These are phyloP conservation scores for Thunnus albacares DNA, from an alignment of 2,797 vertebrate species.

Conservation along the genomic window DNA sequence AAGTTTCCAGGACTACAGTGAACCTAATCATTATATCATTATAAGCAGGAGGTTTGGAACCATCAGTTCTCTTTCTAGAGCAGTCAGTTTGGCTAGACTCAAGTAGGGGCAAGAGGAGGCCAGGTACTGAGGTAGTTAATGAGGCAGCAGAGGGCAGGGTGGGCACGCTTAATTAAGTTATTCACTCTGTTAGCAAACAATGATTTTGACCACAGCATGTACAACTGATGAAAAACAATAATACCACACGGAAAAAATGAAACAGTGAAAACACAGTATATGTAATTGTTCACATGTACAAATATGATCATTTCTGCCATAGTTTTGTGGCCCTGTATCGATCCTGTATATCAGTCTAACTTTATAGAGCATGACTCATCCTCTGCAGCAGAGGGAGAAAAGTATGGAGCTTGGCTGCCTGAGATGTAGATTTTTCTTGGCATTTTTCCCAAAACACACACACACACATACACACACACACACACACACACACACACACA, in stretches of 20 bases:
- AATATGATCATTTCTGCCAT: constrained; percentile 4
- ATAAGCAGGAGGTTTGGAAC: neutral
- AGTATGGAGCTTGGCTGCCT: constrained; percentile 79
- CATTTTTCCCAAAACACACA: constrained; percentile 75
- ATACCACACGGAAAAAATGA: neutral
- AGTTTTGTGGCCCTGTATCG: constrained; percentile 28
- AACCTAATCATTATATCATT: neutral
- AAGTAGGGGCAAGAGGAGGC: neutral
- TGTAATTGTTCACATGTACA: neutral
- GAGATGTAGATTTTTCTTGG: constrained; percentile 84
- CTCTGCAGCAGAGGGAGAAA: constrained; percentile 80
- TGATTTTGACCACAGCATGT: neutral
- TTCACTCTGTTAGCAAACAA: neutral
- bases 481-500: neutral
- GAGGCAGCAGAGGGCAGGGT: neutral
- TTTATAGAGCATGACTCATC: constrained; percentile 81
- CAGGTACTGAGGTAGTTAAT: neutral
- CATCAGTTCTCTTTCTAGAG: too few species aligned
- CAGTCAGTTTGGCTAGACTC: neutral
- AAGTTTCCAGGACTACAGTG: neutral
- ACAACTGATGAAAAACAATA: constrained; percentile 1
- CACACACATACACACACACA: constrained; percentile 34
- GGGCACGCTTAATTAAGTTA: neutral
- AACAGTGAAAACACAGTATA: too few species aligned
- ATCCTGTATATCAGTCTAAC: constrained; percentile 58